phyloP scores from a whole-genome alignment of 2,888 invertebrate species.

The Linyphia triangularis region DNA sequence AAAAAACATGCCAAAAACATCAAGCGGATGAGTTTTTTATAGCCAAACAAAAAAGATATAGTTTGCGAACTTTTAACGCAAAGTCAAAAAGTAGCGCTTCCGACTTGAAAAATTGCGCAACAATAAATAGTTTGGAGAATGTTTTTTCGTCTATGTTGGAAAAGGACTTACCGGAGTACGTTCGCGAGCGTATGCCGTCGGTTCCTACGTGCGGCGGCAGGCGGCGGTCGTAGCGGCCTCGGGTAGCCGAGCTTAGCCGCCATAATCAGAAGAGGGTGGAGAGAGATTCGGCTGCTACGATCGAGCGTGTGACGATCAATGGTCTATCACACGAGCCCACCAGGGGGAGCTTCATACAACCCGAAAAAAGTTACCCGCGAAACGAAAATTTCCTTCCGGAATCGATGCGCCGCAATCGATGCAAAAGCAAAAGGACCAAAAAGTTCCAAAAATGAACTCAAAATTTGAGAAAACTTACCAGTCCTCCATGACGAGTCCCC shows the following conservation, averaged over 20 bases:
- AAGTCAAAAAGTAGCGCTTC: too few relatives aligned
- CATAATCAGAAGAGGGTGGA: constrained; percentile 23
- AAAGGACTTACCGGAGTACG: constrained; percentile 71
- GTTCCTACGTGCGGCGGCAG: constrained; percentile 44
- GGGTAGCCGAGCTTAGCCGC: constrained; percentile 65
- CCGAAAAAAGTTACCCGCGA: constrained; percentile 42
- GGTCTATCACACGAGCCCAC: constrained; percentile 34
- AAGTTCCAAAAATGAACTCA: background rate
- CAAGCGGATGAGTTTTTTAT: too few relatives aligned
- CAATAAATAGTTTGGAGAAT: too few relatives aligned
- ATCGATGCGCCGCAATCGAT: constrained; percentile 38
- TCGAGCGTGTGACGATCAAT: constrained; percentile 33
- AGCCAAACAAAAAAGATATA: too few relatives aligned
- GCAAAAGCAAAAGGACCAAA: constrained; percentile 29
- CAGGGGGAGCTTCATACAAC: constrained; percentile 46
- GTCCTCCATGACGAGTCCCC: constrained; percentile 50
- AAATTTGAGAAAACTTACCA: constrained; percentile 59
- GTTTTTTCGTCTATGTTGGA: too few relatives aligned
- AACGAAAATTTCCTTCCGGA: background rate
- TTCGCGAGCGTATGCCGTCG: constrained; percentile 73
- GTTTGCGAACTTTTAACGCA: too few relatives aligned
- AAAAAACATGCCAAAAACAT: too few relatives aligned
- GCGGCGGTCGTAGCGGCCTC: constrained; percentile 49
- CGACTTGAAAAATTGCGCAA: too few relatives aligned
- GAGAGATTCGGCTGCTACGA: constrained; percentile 1